phyloP scores from a whole-genome alignment of 2,888 invertebrate species.

The Psylliodes chrysocephalus region DNA sequence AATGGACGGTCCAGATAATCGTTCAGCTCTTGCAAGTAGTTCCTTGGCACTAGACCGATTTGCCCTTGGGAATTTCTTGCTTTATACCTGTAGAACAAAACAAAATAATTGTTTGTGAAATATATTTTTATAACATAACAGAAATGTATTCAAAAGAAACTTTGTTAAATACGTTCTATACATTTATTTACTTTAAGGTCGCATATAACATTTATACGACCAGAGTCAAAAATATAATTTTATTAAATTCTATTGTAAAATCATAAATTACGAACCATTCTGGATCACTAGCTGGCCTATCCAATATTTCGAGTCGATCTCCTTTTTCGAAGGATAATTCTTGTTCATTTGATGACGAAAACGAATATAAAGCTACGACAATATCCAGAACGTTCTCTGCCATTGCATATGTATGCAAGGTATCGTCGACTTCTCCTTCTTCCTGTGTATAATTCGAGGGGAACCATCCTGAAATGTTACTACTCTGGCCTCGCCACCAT shows the following conservation, averaged over 20 bases:
- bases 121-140: too few relatives aligned
- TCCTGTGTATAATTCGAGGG: constrained; percentile 98
- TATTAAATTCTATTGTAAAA: too few relatives aligned
- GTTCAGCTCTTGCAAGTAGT: constrained; percentile 91
- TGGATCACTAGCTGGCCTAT: constrained; percentile 96
- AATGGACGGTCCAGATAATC: constrained; percentile 89
- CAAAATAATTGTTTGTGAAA: too few relatives aligned
- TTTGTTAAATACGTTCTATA: too few relatives aligned
- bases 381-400: constrained; percentile 95
- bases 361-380: constrained; percentile 94
- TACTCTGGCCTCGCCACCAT: constrained; percentile 97
- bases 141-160: too few relatives aligned
- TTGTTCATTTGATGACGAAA: constrained; percentile 93
- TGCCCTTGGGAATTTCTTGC: constrained; percentile 93
- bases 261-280: constrained; percentile 89
- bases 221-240: too few relatives aligned
- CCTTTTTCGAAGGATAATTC: constrained; percentile 97
- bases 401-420: constrained; percentile 92
- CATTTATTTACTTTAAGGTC: neutral
- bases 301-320: constrained; percentile 94
- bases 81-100: constrained; percentile 81
- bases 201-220: too few relatives aligned
- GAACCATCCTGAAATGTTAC: constrained; percentile 86
- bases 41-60: constrained; percentile 94
- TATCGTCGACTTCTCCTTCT: constrained; percentile 86